Percentiles rank a stretch among this genome's conserved stretches.
These are phyloP conservation scores for Chrysolina oricalcia DNA, from an alignment of 2,888 invertebrate genomes.

Conservation along the genomic window DNA sequence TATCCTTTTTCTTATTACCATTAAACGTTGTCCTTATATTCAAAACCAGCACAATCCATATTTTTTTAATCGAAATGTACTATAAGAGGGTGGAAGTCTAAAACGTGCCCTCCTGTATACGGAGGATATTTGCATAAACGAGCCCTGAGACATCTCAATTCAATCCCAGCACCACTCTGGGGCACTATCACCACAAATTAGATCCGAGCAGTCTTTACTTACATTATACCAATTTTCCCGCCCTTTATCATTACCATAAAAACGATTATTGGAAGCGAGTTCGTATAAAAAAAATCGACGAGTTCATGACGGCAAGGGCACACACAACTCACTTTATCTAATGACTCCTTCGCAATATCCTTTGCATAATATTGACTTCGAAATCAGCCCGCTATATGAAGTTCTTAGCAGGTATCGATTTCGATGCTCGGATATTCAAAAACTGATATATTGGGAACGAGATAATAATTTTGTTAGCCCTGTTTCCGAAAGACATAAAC, in stretches of 20 bases:
- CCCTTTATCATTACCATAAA: constrained; percentile 1
- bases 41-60: no score
- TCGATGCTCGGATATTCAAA: background rate
- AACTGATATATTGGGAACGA: background rate
- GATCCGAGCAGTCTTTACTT: background rate
- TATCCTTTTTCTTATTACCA: no score
- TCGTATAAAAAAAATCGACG: constrained; percentile 7
- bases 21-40: no score
- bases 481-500: background rate
- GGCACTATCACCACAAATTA: constrained; percentile 19
- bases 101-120: background rate
- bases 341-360: constrained; percentile 20
- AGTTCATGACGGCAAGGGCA: constrained; percentile 15
- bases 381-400: constrained; percentile 11
- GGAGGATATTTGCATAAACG: background rate
- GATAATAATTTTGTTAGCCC: background rate
- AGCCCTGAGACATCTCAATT: background rate
- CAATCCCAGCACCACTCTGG: background rate
- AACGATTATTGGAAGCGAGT: constrained; percentile 12
- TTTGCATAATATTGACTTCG: constrained; percentile 21
- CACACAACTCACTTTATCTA: constrained; percentile 20
- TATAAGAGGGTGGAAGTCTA: no score
- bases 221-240: background rate
- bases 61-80: no score
- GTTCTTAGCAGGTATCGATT: background rate